phyloP scores from a whole-genome alignment of 2,888 invertebrate species.

The Hypselothyrea guttata region DNA sequence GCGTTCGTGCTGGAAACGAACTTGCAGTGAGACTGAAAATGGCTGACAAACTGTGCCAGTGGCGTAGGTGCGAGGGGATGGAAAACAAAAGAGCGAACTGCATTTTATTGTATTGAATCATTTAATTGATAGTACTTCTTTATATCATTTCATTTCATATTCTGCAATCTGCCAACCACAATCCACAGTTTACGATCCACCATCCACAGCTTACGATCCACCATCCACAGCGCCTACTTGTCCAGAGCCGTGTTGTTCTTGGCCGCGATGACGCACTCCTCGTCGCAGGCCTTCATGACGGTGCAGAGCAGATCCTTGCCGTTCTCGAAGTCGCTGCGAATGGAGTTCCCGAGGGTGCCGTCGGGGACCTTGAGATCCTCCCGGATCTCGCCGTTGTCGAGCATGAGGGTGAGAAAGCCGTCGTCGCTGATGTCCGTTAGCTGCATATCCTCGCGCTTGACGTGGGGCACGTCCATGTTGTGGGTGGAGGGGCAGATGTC shows the following conservation, averaged over 20 bases:
- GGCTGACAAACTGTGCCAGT: no score
- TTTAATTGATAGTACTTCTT: constrained; percentile 75
- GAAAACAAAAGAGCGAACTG: no score
- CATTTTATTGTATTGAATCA: constrained; percentile 59
- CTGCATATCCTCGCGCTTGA: constrained; percentile 98
- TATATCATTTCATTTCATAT: constrained; percentile 54
- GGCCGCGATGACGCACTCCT: constrained; percentile 96
- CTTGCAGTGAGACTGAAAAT: no score
- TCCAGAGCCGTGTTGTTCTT: constrained; percentile 97
- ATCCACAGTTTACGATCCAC: no score
- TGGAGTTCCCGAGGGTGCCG: constrained; percentile 93
- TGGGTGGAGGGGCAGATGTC: constrained; percentile 99
- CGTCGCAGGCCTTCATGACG: constrained; percentile 95
- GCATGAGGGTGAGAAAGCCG: constrained; percentile 96
- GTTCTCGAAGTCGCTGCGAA: constrained; percentile 92
- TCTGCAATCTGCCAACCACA: no score
- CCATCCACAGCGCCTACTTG: no score
- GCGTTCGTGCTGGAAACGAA: no score
- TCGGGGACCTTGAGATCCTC: constrained; percentile 98
- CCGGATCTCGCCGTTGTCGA: constrained; percentile 95
- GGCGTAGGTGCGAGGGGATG: no score
- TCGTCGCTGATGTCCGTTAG: constrained; percentile 95
- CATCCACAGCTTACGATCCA: no score
- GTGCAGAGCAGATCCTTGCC: constrained; percentile 97
- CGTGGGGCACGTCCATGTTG: constrained; percentile 99